Percentiles rank a stretch among this genome's conserved stretches.
phyloP scores from a whole-genome alignment of 2,888 invertebrate genomes.

The Allolobophora icterica region DNA sequence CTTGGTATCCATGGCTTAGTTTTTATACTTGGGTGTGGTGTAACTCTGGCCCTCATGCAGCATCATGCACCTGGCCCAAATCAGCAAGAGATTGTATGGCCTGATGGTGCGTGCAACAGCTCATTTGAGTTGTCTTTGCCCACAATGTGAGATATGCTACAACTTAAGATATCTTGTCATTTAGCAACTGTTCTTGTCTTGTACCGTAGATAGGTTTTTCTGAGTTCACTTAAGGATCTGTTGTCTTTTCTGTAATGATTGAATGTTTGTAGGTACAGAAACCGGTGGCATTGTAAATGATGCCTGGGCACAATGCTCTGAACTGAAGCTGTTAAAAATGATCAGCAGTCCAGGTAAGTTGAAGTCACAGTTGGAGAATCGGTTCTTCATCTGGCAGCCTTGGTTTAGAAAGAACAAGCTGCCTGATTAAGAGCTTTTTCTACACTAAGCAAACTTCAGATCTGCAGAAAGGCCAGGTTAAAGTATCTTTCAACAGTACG shows the following conservation, averaged over 20 bases:
- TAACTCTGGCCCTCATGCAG: not conserved
- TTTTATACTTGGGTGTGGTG: not conserved
- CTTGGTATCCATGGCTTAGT: not conserved
- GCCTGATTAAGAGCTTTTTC: conserved; percentile 43
- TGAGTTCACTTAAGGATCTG: not conserved
- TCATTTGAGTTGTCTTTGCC: not conserved
- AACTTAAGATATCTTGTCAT: not conserved
- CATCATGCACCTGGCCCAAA: not conserved
- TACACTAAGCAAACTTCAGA: not conserved
- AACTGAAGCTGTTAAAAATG: not conserved
- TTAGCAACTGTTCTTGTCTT: not conserved
- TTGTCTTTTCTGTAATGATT: not conserved
- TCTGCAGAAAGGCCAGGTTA: not conserved
- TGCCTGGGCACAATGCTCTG: not conserved
- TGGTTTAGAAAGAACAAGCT: conserved; percentile 37
- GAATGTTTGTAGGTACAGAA: not conserved
- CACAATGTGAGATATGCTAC: not conserved
- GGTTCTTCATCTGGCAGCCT: conserved; percentile 41
- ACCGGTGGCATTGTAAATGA: not conserved
- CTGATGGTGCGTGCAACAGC: not conserved
- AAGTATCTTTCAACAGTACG: not conserved
- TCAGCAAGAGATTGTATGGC: not conserved
- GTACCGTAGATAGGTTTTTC: not conserved
- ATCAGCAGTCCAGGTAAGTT: not conserved
- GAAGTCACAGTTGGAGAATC: not conserved